Evolutionary conservation across 2,888 invertebrate species (phyloP).

Genomic region (Eupithecia abbreviata): DNA sequence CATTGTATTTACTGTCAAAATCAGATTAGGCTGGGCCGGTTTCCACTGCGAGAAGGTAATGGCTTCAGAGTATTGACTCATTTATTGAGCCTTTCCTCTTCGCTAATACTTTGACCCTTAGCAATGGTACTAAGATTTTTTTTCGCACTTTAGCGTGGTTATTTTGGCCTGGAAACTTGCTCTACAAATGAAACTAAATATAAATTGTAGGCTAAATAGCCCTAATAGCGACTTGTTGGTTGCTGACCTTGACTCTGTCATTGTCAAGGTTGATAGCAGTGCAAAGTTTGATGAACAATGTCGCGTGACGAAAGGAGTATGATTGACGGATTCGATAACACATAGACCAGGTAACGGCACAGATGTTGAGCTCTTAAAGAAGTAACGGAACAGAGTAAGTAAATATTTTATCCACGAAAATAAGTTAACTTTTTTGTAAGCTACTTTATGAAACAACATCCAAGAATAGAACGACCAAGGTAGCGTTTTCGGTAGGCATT

Average conservation of each 20-base stretch:
- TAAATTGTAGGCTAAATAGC: conserved; percentile 24
- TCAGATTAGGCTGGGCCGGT: not conserved
- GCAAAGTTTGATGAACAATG: conserved; percentile 16
- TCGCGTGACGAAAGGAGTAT: conserved; percentile 15
- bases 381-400: not conserved
- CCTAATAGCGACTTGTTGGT: conserved; percentile 33
- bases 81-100: not conserved
- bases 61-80: not conserved
- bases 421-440: not conserved
- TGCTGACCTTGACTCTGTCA: conserved; percentile 28
- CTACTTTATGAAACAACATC: not conserved
- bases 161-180: not conserved
- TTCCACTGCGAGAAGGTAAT: not conserved
- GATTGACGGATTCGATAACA: conserved; percentile 4
- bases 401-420: not conserved
- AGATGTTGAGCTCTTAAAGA: not conserved
- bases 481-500: not conserved
- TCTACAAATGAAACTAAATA: conserved; percentile 2
- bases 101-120: not conserved
- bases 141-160: too few relatives aligned
- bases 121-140: too few relatives aligned
- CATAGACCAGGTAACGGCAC: not conserved
- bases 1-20: too few relatives aligned
- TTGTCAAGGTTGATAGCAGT: conserved; percentile 26
- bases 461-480: not conserved